Conservation (phyloP, 1,140 invertebrate species). For the Halotydeus destructor region DNA sequence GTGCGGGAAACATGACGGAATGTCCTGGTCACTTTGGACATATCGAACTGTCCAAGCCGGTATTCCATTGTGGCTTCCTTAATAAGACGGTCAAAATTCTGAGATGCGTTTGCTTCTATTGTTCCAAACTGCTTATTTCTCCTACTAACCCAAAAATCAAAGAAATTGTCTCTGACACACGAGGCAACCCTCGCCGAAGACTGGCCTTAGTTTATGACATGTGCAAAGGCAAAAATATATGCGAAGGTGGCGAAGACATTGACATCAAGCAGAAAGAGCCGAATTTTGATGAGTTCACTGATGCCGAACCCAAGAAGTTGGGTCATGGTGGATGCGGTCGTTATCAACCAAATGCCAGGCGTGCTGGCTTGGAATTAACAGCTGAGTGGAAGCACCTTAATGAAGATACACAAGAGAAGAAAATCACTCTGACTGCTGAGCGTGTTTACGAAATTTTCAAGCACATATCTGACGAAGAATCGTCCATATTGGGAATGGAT, state of each 20-base stretch:
- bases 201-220: conserved; percentile 90
- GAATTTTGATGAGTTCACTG: background rate
- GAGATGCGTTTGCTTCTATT: conserved; percentile 92
- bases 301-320: conserved; percentile 30
- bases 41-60: conserved; percentile 91
- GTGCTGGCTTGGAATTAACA: conserved; percentile 69
- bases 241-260: conserved; percentile 95
- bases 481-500: conserved; percentile 73
- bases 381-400: conserved; percentile 93
- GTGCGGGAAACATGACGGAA: conserved; percentile 90
- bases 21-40: conserved; percentile 99
- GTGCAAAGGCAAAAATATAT: conserved; percentile 94
- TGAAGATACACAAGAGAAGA: conserved; percentile 91
- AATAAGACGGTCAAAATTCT: conserved; percentile 92
- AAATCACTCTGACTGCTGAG: conserved; percentile 78
- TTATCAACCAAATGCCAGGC: conserved; percentile 77
- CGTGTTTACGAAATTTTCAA: conserved; percentile 89
- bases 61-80: conserved; percentile 93
- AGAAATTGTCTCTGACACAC: conserved; percentile 87
- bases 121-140: conserved; percentile 81
- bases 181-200: conserved; percentile 84
- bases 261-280: conserved; percentile 29
- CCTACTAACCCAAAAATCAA: conserved; percentile 94
- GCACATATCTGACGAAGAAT: conserved; percentile 92
- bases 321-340: conserved; percentile 90